Conservation (phyloP, 2,888 invertebrate genomes). For the Mythimna vitellina region DNA sequence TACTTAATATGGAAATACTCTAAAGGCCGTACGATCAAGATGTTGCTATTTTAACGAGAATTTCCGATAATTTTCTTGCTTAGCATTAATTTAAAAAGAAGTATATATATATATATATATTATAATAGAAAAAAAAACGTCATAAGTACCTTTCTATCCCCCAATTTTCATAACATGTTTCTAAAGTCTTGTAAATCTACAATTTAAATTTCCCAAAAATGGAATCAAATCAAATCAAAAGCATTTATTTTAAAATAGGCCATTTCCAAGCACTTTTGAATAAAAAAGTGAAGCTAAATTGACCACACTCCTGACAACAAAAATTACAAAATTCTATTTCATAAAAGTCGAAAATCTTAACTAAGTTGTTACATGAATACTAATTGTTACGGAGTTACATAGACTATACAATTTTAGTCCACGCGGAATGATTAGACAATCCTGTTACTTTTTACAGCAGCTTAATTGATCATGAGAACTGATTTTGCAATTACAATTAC, state of each 20-base stretch:
- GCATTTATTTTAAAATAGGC: too few relatives aligned
- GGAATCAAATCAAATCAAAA: too few relatives aligned
- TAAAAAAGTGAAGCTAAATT: too few relatives aligned
- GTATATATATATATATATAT: too few relatives aligned
- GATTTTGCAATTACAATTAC: constrained; percentile 25
- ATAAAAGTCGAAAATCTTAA: neutral
- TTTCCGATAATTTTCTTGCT: neutral
- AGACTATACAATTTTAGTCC: neutral
- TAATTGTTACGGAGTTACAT: neutral
- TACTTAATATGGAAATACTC: constrained; percentile 64
- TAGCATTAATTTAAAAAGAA: neutral
- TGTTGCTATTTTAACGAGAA: constrained; percentile 16
- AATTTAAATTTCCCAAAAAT: too few relatives aligned
- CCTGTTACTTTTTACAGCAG: constrained; percentile 14
- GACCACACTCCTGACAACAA: neutral
- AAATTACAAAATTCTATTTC: neutral
- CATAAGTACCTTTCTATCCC: too few relatives aligned
- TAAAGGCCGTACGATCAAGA: constrained; percentile 40
- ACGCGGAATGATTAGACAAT: constrained; percentile 18
- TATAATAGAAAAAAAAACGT: too few relatives aligned
- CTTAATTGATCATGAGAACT: constrained; percentile 7
- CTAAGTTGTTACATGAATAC: constrained; percentile 10
- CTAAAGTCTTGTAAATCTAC: too few relatives aligned
- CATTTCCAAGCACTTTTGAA: too few relatives aligned
- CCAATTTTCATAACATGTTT: neutral